Evolutionary conservation across 2,888 invertebrate species (phyloP), one percentile per base, ranked within the genome.

Genomic region (Bembecia ichneumoniformis): DNA sequence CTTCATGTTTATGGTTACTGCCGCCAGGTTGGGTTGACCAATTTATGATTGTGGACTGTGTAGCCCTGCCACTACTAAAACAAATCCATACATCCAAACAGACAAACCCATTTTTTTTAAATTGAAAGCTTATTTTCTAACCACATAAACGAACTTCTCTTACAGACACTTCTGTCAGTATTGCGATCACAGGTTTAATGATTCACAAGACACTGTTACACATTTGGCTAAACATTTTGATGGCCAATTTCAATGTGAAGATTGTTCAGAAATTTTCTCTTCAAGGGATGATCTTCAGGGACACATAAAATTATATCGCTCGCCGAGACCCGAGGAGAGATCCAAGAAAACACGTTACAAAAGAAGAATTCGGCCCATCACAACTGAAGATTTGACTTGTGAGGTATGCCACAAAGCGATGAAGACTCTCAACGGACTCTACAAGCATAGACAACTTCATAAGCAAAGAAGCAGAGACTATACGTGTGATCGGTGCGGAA

Each of bases 381-480:
- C 49, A 3, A 11, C 40, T 17, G 55, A 55, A 16, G 55, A 55
- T 9, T 46, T 53, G 16, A 55, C 53, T 1, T 55, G 55, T 35
- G 28, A 51, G 3, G 11, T 49, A 1, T 55, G 55, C 35, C 28
- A 51, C 0, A 51, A 53, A 35, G 47, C 48, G 0, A 46, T 43
- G 9, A 50, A 49, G 15, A 40, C 43, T 13, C 16, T 34, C 1
- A 35, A 48, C 13, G 15, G 4, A 2, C 13, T 49, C 2, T 40
- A 43, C 5, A 35, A 82, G 5, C 90, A 90, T 58, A 87, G 88
- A 1, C 77, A 79, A 53, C 71, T 83, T n/a, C 90, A 90, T 63
- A 74, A 54, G 73, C 64, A 81, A 59, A 59, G 58, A 44, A 47
- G 48, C 47, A 49, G 49, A 44, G 48, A 55, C 20, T 51, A 51